Evolutionary conservation across 1,140 invertebrate genomes (phyloP).

Genomic region (Aphelenchoides avenae): DNA sequence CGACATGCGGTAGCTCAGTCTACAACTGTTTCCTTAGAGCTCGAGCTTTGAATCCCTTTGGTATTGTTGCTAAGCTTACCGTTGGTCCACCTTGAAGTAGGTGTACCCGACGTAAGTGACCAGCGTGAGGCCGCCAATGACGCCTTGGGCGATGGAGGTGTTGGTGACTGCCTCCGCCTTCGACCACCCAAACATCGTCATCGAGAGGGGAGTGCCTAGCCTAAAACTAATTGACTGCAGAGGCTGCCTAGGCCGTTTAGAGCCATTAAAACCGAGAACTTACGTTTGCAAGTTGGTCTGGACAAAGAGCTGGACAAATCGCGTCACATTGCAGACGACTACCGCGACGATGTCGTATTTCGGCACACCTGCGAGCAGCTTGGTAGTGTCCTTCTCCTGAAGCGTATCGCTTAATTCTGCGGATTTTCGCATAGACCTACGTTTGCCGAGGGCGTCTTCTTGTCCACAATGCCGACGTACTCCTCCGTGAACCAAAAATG

Average conservation of each 20-base stretch:
- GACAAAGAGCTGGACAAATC: conserved; percentile 43
- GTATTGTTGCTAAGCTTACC: conserved; percentile 12
- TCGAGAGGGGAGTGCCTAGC: conserved; percentile 29
- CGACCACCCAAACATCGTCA: conserved; percentile 39
- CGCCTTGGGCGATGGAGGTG: conserved; percentile 26
- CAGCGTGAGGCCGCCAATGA: conserved; percentile 21
- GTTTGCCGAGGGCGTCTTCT: not conserved
- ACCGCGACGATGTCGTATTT: conserved; percentile 31
- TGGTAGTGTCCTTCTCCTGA: no score
- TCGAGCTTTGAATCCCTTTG: not conserved
- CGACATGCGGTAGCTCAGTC: conserved; percentile 36
- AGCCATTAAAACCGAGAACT: no score
- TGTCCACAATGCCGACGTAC: conserved; percentile 25
- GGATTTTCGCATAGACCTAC: not conserved
- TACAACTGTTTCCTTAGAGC: conserved; percentile 11
- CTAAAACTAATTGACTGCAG: no score
- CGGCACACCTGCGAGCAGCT: conserved; percentile 15
- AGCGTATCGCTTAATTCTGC: no score
- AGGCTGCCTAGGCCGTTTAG: no score
- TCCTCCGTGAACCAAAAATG: conserved; percentile 27
- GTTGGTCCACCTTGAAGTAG: conserved; percentile 24
- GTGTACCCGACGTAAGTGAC: conserved; percentile 33
- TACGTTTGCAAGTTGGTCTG: conserved; percentile 39
- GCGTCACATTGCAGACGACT: conserved; percentile 37
- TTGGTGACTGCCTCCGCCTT: conserved; percentile 28